Base-by-base conservation (phyloP, 30 jellyfish, hydroid and myxozoan species). In the Hydractinia echinata region DNA sequence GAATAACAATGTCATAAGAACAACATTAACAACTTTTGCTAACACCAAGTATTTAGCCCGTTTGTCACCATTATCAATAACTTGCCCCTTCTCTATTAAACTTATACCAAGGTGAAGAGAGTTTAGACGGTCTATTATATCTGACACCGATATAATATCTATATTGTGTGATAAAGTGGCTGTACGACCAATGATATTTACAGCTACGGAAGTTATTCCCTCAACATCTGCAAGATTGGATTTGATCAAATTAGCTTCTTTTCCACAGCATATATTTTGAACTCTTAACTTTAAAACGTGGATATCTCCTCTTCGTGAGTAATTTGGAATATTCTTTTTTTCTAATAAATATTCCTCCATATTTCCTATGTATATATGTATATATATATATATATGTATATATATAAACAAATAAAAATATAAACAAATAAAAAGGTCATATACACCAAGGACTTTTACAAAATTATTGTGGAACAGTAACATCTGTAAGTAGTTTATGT, bases 201-300 rank as follows among this genome's bases (percentile, higher is more conserved):
- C 88, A 39, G 88, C 49, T 6, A 89, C 95, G 16, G 88, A 61
- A 73, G 58, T 64, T 54, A 89, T 67, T 10, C 97, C 97, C 21
- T 73, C 60, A 4, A 79, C 71, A 55, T 89, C 91, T 19, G 74
- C 84, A 44, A 89, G 58, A 21, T 81, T 87, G 9, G 81, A 81
- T 53, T 80, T 85, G 76, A 89, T 74, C 62, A 89, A 18, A 16
- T 74, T 87, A 3, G 95, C 97, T 72, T 89, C 97, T 84, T 89
- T 89, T 13, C 95, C 97, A 81, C 97, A 89, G 62, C 97, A 89
- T 15, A 89, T 84, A 76, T 89, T 89, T 62, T 89, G 97, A 30
- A 89, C 83, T 15, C 97, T 85, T 44, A 89, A 54, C 55, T 89
- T 85, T 76, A 54, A n/a, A 1, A 55, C 5, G 19, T 76, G 85